Conservation (phyloP, 2,888 invertebrate species). For the Spialia ferax region DNA sequence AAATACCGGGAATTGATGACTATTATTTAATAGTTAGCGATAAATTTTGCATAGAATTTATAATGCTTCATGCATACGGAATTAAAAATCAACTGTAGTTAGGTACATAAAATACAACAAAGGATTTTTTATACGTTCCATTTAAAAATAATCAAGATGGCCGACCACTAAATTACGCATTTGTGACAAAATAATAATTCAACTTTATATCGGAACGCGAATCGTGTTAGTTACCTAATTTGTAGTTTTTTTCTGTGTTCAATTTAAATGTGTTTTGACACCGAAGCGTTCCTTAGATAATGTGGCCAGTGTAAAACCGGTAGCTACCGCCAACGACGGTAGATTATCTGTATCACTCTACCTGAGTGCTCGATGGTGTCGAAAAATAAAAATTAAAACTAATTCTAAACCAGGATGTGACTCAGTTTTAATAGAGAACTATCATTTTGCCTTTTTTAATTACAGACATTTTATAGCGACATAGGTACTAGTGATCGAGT, state of each 20-base stretch:
- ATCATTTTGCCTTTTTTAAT: constrained; percentile 14
- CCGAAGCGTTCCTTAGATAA: constrained; percentile 62
- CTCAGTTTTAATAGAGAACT: constrained; percentile 3
- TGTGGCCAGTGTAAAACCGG: constrained; percentile 73
- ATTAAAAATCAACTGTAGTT: background rate
- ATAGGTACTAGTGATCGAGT: background rate
- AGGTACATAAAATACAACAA: constrained; percentile 14
- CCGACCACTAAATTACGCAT: constrained; percentile 31
- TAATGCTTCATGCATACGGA: constrained; percentile 1
- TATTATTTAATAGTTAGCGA: too few species aligned
- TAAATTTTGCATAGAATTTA: too few species aligned
- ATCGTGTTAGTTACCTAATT: constrained; percentile 62
- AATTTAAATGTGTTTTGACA: constrained; percentile 69
- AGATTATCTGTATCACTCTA: constrained; percentile 47
- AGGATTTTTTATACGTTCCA: constrained; percentile 5
- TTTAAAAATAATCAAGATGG: constrained; percentile 1
- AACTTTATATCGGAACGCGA: constrained; percentile 59
- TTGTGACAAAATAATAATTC: constrained; percentile 42
- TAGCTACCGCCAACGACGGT: constrained; percentile 67
- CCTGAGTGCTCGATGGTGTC: constrained; percentile 25
- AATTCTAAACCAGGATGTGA: constrained; percentile 33
- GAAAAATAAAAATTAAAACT: constrained; percentile 29
- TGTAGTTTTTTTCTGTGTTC: constrained; percentile 55
- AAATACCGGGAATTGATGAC: too few species aligned
- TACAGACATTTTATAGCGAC: background rate